phyloP scores from a whole-genome alignment of 2,113 vertebrate species.

The Ceyx cyanopectus region DNA sequence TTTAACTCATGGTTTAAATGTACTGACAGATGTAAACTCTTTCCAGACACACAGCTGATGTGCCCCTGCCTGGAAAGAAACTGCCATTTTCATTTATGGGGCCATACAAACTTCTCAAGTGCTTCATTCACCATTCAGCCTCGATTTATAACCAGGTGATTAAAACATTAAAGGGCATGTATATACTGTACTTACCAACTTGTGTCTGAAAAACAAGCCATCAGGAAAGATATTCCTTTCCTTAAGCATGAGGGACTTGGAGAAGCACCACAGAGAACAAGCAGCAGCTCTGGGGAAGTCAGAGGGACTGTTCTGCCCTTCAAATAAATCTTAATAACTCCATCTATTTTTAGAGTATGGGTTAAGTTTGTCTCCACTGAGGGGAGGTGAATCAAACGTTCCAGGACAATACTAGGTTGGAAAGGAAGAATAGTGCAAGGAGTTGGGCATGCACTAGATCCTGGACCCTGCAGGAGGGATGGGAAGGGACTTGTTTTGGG shows the following conservation, averaged over 20 bases:
- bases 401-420: neutral
- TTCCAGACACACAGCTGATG: neutral
- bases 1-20: slow-evolving; percentile 65
- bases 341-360: neutral
- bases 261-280: neutral
- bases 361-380: neutral
- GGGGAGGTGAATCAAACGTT: neutral
- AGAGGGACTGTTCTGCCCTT: neutral
- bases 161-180: slow-evolving; percentile 13
- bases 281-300: neutral
- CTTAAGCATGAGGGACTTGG: neutral
- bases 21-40: slow-evolving; percentile 64
- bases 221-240: neutral
- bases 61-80: neutral
- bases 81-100: slow-evolving; percentile 19
- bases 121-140: neutral
- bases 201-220: neutral
- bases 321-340: neutral
- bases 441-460: neutral
- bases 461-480: neutral
- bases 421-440: neutral
- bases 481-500: neutral
- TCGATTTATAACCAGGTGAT: neutral
- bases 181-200: neutral
- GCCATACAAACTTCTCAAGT: slow-evolving; percentile 8